Percentiles rank a stretch among this genome's conserved stretches.
phyloP scores from a whole-genome alignment of 1,140 invertebrate genomes.

The Idris sp. region DNA sequence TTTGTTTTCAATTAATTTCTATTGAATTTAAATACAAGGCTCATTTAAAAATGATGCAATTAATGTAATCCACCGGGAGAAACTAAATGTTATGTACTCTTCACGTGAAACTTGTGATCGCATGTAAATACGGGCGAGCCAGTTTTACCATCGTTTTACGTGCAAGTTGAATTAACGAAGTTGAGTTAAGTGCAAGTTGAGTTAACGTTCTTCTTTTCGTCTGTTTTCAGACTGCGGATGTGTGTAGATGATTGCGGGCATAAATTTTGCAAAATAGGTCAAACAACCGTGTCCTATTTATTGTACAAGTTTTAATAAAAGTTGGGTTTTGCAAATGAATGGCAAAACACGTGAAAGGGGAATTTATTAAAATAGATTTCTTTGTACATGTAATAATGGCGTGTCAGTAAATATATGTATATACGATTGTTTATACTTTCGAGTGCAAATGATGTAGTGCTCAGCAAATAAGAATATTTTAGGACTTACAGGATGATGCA shows the following conservation, averaged over 20 bases:
- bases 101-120: constrained; percentile 21
- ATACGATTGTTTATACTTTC: constrained; percentile 3
- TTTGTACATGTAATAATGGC: constrained; percentile 11
- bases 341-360: no score
- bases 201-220: constrained; percentile 25
- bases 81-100: constrained; percentile 17
- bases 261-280: constrained; percentile 28
- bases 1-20: not conserved
- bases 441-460: constrained; percentile 6
- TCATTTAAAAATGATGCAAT: constrained; percentile 13
- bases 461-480: not conserved
- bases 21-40: not conserved
- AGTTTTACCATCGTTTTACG: constrained; percentile 20
- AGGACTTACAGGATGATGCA: not conserved
- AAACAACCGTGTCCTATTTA: constrained; percentile 17
- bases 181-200: no score
- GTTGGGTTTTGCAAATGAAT: no score
- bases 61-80: constrained; percentile 11
- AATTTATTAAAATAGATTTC: constrained; percentile 16
- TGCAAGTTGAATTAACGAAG: constrained; percentile 26
- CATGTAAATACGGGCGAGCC: constrained; percentile 32
- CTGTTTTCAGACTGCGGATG: constrained; percentile 9
- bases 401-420: not conserved
- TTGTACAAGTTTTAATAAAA: no score
- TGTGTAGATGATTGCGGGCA: constrained; percentile 7